A percentile compares a stretch with the other conserved stretches of the same genome.
Evolutionary conservation across 1,140 invertebrate species (phyloP).

Genomic region (Holotrichia oblita): DNA sequence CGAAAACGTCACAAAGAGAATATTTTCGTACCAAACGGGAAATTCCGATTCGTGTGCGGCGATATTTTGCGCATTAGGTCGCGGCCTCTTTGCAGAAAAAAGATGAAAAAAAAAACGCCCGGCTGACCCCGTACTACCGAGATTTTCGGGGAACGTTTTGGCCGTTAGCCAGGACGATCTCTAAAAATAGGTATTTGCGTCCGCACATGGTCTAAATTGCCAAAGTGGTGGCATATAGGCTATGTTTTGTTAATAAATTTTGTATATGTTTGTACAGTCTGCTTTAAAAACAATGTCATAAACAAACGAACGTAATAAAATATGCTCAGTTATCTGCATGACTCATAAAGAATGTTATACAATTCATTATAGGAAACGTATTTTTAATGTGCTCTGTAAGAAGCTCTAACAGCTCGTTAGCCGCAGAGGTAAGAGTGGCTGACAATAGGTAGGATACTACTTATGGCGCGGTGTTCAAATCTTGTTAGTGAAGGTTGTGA

Average conservation of each 20-base stretch:
- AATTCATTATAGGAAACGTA: too few relatives aligned
- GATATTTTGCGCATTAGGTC: conserved; percentile 12
- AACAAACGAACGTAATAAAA: too few relatives aligned
- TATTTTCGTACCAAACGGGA: neutral
- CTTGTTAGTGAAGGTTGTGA: too few relatives aligned
- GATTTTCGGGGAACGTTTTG: conserved; percentile 52
- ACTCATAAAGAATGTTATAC: too few relatives aligned
- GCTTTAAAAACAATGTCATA: too few relatives aligned
- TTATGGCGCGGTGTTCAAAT: too few relatives aligned
- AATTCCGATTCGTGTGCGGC: conserved; percentile 5
- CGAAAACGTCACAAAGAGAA: neutral
- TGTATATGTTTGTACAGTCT: too few relatives aligned
- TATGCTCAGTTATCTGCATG: too few relatives aligned
- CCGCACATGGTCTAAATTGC: conserved; percentile 56
- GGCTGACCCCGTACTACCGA: conserved; percentile 46
- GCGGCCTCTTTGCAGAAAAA: conserved; percentile 11
- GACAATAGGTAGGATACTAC: too few relatives aligned
- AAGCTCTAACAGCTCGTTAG: too few relatives aligned
- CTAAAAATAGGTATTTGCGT: conserved; percentile 57
- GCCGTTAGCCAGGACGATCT: conserved; percentile 47
- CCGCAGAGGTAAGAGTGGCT: too few relatives aligned
- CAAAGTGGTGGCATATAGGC: conserved; percentile 43
- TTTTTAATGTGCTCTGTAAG: too few relatives aligned
- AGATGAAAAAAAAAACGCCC: conserved; percentile 48
- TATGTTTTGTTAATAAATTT: neutral